Percentiles rank a stretch among this genome's conserved stretches.
Conservation (phyloP, 1,140 invertebrate genomes). For the Drosophila sucinea region DNA sequence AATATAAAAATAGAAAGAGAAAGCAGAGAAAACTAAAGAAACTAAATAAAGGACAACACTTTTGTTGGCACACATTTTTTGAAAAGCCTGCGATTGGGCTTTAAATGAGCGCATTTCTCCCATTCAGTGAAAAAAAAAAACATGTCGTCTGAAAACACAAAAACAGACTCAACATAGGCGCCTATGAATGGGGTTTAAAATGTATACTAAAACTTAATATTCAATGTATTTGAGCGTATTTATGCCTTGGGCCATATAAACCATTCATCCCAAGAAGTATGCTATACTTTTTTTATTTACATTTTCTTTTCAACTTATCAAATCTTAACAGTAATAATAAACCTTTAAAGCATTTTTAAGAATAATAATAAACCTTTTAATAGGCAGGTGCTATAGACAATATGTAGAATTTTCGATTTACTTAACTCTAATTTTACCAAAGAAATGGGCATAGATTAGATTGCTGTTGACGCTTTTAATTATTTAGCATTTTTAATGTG, state of each 20-base stretch:
- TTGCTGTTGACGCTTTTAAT: too few relatives aligned
- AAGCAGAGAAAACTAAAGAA: constrained; percentile 35
- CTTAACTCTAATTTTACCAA: too few relatives aligned
- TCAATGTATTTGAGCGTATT: too few relatives aligned
- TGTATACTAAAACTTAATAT: not conserved
- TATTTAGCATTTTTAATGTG: too few relatives aligned
- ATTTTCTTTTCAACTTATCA: too few relatives aligned
- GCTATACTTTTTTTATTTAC: not conserved
- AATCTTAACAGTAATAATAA: too few relatives aligned
- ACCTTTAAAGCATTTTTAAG: too few relatives aligned
- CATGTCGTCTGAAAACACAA: not conserved
- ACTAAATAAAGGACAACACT: constrained; percentile 28
- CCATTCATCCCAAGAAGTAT: not conserved
- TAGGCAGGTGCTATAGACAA: too few relatives aligned
- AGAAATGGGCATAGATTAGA: too few relatives aligned
- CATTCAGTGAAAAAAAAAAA: not conserved
- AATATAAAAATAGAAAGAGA: constrained; percentile 29
- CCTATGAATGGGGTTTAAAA: not conserved
- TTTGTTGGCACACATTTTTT: constrained; percentile 76
- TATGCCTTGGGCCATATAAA: not conserved
- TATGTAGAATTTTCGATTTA: too few relatives aligned
- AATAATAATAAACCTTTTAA: too few relatives aligned
- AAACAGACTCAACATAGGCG: not conserved
- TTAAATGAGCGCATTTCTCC: constrained; percentile 2
- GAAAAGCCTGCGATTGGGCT: constrained; percentile 21